Percentiles rank a stretch among this genome's conserved stretches.
phyloP scores from a whole-genome alignment of 2,797 vertebrate genomes.

The Danio aesculapii region DNA sequence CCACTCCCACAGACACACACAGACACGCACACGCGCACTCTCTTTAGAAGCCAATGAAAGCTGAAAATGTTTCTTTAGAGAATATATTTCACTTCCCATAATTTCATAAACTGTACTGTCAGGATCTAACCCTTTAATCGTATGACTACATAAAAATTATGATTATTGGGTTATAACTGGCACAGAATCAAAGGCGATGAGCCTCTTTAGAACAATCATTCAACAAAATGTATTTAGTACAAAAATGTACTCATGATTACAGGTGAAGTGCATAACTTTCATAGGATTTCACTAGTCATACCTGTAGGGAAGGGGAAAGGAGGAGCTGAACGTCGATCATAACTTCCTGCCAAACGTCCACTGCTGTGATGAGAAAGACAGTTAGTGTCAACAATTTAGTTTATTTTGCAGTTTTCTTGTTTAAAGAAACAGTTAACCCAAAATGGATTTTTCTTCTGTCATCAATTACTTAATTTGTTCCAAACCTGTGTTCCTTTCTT shows the following conservation, averaged over 20 bases:
- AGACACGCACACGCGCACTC: background rate
- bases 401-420: background rate
- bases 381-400: background rate
- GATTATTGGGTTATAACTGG: background rate
- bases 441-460: too few relatives aligned
- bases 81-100: conserved; percentile 15
- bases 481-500: too few relatives aligned
- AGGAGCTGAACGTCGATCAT: conserved; percentile 52
- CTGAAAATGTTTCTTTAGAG: conserved; percentile 18
- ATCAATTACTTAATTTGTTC: too few relatives aligned
- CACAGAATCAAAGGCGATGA: background rate
- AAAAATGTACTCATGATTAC: background rate
- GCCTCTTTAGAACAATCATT: background rate
- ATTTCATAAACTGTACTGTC: background rate
- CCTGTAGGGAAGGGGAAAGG: conserved; percentile 60
- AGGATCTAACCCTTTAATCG: background rate
- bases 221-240: conserved; percentile 1
- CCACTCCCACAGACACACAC: background rate
- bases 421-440: background rate
- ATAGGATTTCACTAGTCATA: conserved; percentile 47
- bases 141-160: background rate
- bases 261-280: background rate
- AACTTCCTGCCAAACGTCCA: conserved; percentile 42
- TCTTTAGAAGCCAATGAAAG: conserved; percentile 48
- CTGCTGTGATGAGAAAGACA: conserved; percentile 58